Evolutionary conservation across 2,888 invertebrate species (phyloP), one percentile per base, ranked within the genome.

Genomic region (Prostheceraeus crozeri): DNA sequence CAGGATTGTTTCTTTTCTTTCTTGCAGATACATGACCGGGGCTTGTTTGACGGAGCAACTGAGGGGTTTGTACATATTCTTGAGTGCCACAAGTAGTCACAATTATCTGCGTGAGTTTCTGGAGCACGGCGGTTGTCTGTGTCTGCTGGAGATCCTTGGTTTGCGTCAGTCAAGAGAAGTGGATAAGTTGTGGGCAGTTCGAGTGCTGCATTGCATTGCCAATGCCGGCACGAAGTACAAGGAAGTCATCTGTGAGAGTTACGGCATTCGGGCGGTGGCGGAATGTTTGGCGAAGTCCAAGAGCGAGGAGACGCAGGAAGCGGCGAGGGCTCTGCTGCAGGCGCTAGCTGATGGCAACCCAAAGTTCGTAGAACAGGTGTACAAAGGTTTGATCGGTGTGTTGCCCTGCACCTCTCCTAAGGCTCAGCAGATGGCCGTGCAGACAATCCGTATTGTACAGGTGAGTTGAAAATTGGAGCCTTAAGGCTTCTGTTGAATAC

Each of bases 341-440:
- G 68, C 69, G 64, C 64, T 76, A 58, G 73, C 74, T 4, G 70
- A 74, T 61, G 76, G 75, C 23, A 76, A 76, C 60, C 73, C 75
- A 33, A 71, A 71, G 59, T 76, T 73, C 66, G 68, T 73, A 59
- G 67, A 67, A 16, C 76, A 76, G 57, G 75, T 75, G n/a, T 76
- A 76, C 65, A 75, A 75, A 62, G 75, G 73, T 2, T 68, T 76
- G 11, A 76, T 76, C 60, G 76, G 75, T n/a, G 67, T 76, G 3
- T 67, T 76, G 35, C 74, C 75, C 11, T 75, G 74, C 64, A 74
- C 69, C 60, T 76, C 76, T 56, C 75, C 76, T 3, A 76, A 75
- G 65, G 76, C 76, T 2, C 76, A 76, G 60, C 76, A 76, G 67
- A 72, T 76, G 71, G 72, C 76, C 61, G 73, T 73, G 51, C 72